A percentile compares a stretch with the other conserved stretches of the same genome.
Conservation (phyloP, 2,888 invertebrate species). For the Octonoba sinensis region DNA sequence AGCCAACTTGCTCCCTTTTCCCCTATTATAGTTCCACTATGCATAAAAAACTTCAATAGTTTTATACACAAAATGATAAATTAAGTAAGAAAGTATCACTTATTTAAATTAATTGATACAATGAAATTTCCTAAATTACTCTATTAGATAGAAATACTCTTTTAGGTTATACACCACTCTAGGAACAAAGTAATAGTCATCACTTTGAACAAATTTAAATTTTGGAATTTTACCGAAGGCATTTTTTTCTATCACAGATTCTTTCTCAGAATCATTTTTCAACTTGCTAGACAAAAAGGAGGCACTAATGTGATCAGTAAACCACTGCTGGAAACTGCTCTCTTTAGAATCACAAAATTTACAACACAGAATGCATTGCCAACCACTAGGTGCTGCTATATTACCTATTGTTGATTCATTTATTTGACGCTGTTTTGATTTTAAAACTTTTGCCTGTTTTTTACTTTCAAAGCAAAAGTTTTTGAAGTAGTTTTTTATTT, state of each 20-base stretch:
- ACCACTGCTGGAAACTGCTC: not conserved
- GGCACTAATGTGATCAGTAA: slow-evolving; percentile 3
- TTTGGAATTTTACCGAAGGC: not conserved
- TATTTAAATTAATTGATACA: no score
- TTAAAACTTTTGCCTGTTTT: slow-evolving; percentile 17
- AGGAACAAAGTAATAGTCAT: slow-evolving; percentile 49
- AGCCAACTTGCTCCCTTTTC: no score
- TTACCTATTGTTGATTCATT: slow-evolving; percentile 46
- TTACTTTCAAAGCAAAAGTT: slow-evolving; percentile 25
- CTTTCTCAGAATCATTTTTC: slow-evolving; percentile 8
- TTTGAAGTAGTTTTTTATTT: slow-evolving; percentile 24
- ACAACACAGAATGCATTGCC: slow-evolving; percentile 56
- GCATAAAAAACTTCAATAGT: no score
- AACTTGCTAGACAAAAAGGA: slow-evolving; percentile 8
- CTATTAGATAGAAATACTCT: slow-evolving; percentile 31
- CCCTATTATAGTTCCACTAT: no score
- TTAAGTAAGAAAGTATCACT: no score
- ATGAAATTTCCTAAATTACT: not conserved
- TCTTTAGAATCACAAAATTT: slow-evolving; percentile 25
- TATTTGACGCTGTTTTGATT: slow-evolving; percentile 34
- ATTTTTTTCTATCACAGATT: slow-evolving; percentile 33
- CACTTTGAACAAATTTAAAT: slow-evolving; percentile 17
- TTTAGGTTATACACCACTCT: slow-evolving; percentile 24
- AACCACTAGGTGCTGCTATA: slow-evolving; percentile 39
- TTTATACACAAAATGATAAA: no score